A percentile compares a stretch with the other conserved stretches of the same genome.
Evolutionary conservation across 2,113 vertebrate genomes (phyloP).

Genomic region (Syngnathoides biaculeatus): DNA sequence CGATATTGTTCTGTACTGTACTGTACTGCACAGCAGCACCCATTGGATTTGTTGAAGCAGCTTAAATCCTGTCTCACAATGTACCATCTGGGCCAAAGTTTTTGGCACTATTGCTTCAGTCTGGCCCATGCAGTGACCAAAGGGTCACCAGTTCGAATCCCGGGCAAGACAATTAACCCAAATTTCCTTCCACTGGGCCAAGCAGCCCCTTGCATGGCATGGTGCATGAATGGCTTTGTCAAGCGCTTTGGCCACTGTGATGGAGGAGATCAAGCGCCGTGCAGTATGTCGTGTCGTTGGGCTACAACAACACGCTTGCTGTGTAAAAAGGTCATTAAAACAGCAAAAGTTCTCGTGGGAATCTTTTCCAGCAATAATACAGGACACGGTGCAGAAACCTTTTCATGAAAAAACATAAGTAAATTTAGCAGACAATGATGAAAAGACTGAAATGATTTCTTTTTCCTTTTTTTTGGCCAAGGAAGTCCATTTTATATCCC

Average conservation of each 20-base stretch:
- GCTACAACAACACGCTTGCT: not conserved
- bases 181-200: too few relatives aligned
- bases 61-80: too few relatives aligned
- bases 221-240: too few relatives aligned
- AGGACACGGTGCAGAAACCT: not conserved
- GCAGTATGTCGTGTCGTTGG: not conserved
- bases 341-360: not conserved
- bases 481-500: not conserved
- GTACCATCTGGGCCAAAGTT: too few relatives aligned
- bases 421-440: not conserved
- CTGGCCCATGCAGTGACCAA: too few relatives aligned
- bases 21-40: not conserved
- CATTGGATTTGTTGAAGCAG: not conserved
- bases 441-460: not conserved
- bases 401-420: not conserved
- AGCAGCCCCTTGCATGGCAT: too few relatives aligned
- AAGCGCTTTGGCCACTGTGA: too few relatives aligned
- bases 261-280: not conserved
- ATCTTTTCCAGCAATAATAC: conserved; percentile 3
- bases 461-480: not conserved
- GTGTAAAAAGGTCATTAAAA: not conserved
- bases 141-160: too few relatives aligned
- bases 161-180: too few relatives aligned
- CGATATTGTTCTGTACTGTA: too few relatives aligned
- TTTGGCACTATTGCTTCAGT: too few relatives aligned